A percentile compares a stretch with the other conserved stretches of the same genome.
Evolutionary conservation across 2,797 vertebrate species (phyloP).

Genomic region (Ctenosaura bakeri): DNA sequence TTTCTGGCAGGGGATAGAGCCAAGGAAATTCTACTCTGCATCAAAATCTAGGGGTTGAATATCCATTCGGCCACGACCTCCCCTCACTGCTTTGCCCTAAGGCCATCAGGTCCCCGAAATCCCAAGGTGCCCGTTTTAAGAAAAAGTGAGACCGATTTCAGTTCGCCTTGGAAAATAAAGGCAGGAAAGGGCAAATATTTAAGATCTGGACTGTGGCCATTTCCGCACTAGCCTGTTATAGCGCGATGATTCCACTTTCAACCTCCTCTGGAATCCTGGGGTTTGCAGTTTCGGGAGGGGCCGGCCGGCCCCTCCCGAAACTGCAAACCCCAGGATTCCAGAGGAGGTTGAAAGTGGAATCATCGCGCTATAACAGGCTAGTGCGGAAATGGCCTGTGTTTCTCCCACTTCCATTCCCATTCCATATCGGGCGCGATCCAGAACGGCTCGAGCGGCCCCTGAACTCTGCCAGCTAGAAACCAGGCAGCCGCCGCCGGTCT

Average conservation of each 20-base stretch:
- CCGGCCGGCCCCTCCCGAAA: too few species aligned
- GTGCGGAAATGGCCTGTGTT: too few species aligned
- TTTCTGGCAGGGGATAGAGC: too few species aligned
- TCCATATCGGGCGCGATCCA: neutral
- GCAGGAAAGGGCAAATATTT: neutral
- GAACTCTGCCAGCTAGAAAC: neutral
- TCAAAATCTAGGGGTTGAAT: neutral
- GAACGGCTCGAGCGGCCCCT: neutral
- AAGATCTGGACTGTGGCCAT: neutral
- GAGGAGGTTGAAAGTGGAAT: too few species aligned
- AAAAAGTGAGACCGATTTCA: neutral
- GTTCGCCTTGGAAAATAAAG: neutral
- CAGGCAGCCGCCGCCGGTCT: too few species aligned
- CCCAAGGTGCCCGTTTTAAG: neutral
- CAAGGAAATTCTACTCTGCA: too few species aligned
- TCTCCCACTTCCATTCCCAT: neutral
- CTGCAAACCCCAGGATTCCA: too few species aligned
- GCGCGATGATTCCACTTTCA: too few species aligned
- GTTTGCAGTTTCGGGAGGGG: too few species aligned
- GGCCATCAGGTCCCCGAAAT: neutral
- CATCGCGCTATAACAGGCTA: too few species aligned
- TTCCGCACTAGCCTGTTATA: too few species aligned
- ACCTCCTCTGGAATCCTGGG: too few species aligned
- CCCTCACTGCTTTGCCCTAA: neutral
- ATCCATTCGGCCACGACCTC: neutral